phyloP scores from a whole-genome alignment of 2,888 invertebrate species.

The Ectemnius lituratus region DNA sequence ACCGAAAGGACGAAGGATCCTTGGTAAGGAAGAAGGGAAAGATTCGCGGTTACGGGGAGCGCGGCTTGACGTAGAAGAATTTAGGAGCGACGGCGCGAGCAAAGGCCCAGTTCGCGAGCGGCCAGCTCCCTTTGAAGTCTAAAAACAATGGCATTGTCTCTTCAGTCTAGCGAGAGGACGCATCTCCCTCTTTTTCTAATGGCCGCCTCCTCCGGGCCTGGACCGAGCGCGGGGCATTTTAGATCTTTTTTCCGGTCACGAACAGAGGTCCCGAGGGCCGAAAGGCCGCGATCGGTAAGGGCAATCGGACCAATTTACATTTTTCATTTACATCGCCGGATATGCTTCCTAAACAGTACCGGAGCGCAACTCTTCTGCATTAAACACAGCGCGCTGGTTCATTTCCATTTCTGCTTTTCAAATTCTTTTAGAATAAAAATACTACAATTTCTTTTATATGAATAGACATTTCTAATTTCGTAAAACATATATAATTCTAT shows the following conservation, averaged over 20 bases:
- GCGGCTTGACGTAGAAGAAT: slow-evolving; percentile 77
- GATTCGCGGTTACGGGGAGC: slow-evolving; percentile 66
- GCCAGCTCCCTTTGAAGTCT: slow-evolving; percentile 76
- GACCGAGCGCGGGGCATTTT: slow-evolving; percentile 57
- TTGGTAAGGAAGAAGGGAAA: slow-evolving; percentile 40
- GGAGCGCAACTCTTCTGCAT: slow-evolving; percentile 1
- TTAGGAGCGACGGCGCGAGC: slow-evolving; percentile 77
- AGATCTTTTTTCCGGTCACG: slow-evolving; percentile 67
- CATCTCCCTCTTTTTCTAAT: slow-evolving; percentile 53
- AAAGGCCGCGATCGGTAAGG: slow-evolving; percentile 68
- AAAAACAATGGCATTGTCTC: slow-evolving; percentile 78
- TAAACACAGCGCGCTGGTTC: too few species aligned
- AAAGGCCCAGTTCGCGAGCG: slow-evolving; percentile 75
- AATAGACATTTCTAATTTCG: too few species aligned
- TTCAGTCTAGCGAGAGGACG: slow-evolving; percentile 74
- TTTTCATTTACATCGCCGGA: slow-evolving; percentile 71
- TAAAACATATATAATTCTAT: too few species aligned
- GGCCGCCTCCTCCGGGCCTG: slow-evolving; percentile 40
- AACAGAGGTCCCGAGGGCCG: slow-evolving; percentile 51
- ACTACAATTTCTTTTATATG: too few species aligned
- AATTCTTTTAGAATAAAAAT: too few species aligned
- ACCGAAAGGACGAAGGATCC: slow-evolving; percentile 17
- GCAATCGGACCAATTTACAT: slow-evolving; percentile 75
- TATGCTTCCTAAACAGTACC: slow-evolving; percentile 13
- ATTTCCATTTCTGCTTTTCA: too few species aligned